Conservation (phyloP, 2,888 invertebrate species). For the Ypsolopha scabrella region DNA sequence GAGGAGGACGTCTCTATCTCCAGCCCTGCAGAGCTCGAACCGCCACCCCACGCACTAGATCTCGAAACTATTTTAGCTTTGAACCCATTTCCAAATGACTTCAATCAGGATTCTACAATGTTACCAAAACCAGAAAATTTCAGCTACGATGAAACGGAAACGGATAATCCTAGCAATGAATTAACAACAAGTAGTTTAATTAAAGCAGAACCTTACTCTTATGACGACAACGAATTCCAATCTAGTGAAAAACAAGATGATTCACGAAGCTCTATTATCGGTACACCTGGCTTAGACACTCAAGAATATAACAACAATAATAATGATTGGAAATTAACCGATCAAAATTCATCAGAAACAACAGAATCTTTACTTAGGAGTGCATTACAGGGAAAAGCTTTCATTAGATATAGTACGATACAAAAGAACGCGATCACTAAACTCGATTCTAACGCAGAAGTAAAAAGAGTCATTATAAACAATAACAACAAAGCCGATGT, state of each 20-base stretch:
- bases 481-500: conserved; percentile 61
- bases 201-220: conserved; percentile 53
- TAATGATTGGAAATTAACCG: conserved; percentile 85
- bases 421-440: conserved; percentile 64
- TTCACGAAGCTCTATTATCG: conserved; percentile 48
- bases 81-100: conserved; percentile 71
- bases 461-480: conserved; percentile 51
- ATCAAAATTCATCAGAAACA: conserved; percentile 74
- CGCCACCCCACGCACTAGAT: conserved; percentile 72
- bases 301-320: conserved; percentile 78
- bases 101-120: conserved; percentile 63
- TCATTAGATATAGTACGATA: conserved; percentile 67
- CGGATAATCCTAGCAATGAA: conserved; percentile 80
- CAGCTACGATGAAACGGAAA: conserved; percentile 82
- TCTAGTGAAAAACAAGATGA: conserved; percentile 57
- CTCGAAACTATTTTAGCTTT: conserved; percentile 85
- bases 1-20: conserved; percentile 74
- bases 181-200: conserved; percentile 73
- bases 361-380: conserved; percentile 84
- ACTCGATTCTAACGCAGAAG: conserved; percentile 44
- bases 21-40: conserved; percentile 72
- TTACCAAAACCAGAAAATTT: conserved; percentile 80
- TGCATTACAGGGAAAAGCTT: conserved; percentile 85
- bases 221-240: conserved; percentile 50
- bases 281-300: conserved; percentile 66